These are phyloP conservation scores for Yponomeuta sedellus DNA, from an alignment of 2,888 invertebrate species.

Conservation along the genomic window DNA sequence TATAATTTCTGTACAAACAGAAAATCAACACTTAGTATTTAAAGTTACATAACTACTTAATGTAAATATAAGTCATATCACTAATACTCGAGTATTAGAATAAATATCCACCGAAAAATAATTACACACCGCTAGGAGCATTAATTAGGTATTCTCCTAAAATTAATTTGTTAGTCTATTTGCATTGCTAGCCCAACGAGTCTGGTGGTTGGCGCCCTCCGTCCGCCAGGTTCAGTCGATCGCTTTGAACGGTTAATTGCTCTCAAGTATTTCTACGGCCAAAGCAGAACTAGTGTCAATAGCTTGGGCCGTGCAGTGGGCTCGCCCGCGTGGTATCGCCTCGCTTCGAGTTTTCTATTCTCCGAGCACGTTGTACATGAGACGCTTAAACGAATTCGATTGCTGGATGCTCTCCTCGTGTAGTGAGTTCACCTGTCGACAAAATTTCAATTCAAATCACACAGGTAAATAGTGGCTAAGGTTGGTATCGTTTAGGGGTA, in stretches of 20 bases:
- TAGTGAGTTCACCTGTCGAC: constrained; percentile 79
- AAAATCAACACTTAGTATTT: constrained; percentile 72
- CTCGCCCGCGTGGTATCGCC: not conserved
- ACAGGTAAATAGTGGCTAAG: too few species aligned
- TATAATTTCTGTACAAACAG: constrained; percentile 69
- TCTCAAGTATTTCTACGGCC: too few species aligned
- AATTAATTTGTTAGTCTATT: constrained; percentile 70
- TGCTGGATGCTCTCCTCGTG: constrained; percentile 91
- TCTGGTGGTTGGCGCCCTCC: constrained; percentile 42
- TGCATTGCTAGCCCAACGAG: constrained; percentile 44
- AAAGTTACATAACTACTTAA: constrained; percentile 69
- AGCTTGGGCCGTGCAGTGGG: not conserved
- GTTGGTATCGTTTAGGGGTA: too few species aligned
- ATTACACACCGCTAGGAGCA: constrained; percentile 59
- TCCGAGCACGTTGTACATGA: constrained; percentile 93
- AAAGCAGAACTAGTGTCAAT: constrained; percentile 21
- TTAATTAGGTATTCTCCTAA: constrained; percentile 57
- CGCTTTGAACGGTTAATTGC: too few species aligned
- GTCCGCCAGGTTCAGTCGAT: constrained; percentile 40
- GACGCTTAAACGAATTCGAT: constrained; percentile 93
- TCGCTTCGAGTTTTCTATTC: constrained; percentile 75
- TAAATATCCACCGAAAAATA: constrained; percentile 69
- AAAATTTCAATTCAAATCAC: constrained; percentile 3
- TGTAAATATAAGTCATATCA: constrained; percentile 64
- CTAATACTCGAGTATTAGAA: constrained; percentile 77